Evolutionary conservation across 2,113 vertebrate species (phyloP).

Genomic region (Argyrosomus japonicus): DNA sequence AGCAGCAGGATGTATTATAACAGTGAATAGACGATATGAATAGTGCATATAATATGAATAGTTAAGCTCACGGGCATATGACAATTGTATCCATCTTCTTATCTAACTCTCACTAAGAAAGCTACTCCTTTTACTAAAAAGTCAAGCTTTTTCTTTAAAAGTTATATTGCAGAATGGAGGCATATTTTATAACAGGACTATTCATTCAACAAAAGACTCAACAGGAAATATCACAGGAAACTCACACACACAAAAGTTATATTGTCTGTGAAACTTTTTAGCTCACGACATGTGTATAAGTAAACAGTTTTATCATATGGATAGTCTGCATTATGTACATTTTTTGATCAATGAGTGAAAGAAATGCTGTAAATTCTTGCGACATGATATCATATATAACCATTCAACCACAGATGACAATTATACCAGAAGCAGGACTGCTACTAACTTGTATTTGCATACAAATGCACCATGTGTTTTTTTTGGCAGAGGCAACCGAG

Average conservation of each 20-base stretch:
- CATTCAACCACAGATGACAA: conserved; percentile 45
- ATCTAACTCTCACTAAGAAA: neutral
- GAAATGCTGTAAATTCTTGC: conserved; percentile 39
- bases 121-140: neutral
- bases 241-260: neutral
- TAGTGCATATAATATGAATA: too few relatives aligned
- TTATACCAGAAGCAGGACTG: conserved; percentile 34
- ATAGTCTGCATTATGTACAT: neutral
- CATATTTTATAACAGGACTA: neutral
- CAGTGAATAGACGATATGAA: too few relatives aligned
- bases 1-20: too few relatives aligned
- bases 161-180: neutral
- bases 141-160: neutral
- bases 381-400: conserved; percentile 43
- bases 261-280: neutral
- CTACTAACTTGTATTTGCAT: conserved; percentile 67
- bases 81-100: neutral
- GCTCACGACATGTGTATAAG: neutral
- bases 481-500: conserved; percentile 60
- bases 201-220: neutral
- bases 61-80: too few relatives aligned
- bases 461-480: conserved; percentile 61
- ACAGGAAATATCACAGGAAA: neutral
- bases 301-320: conserved; percentile 20
- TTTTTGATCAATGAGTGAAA: conserved; percentile 25